These are phyloP conservation scores for Struthio camelus DNA, from an alignment of 2,113 vertebrate genomes.

Conservation along the genomic window DNA sequence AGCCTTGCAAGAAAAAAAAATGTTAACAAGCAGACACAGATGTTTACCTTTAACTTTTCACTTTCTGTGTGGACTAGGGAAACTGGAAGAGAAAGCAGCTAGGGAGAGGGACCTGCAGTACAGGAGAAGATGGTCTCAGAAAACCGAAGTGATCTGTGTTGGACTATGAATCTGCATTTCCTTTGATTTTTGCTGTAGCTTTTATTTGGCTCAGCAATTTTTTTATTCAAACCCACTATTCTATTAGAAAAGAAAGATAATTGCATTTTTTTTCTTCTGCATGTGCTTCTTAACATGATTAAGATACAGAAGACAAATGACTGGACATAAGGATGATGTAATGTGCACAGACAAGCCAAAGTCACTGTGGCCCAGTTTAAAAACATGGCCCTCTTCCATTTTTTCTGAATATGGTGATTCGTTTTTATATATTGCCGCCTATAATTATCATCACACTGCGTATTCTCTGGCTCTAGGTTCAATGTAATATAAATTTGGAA, in stretches of 20 bases:
- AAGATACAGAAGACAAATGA: background rate
- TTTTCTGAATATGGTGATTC: constrained; percentile 19
- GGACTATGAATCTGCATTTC: background rate
- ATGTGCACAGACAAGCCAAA: background rate
- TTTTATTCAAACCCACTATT: background rate
- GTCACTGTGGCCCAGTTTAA: constrained; percentile 4
- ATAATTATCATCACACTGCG: background rate
- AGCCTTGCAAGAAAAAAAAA: constrained; percentile 14
- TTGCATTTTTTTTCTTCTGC: constrained; percentile 9
- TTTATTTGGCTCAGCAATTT: background rate
- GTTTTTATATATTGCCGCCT: constrained; percentile 17
- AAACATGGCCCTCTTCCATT: background rate
- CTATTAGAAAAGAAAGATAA: constrained; percentile 19
- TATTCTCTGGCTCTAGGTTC: constrained; percentile 28
- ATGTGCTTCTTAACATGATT: background rate
- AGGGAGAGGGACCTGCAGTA: background rate
- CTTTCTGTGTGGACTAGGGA: background rate
- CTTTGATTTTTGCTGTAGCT: constrained; percentile 14
- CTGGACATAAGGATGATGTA: background rate
- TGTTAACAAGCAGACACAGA: constrained; percentile 25
- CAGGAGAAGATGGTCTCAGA: background rate
- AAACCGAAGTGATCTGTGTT: background rate
- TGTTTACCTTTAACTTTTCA: constrained; percentile 33
- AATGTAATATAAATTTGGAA: constrained; percentile 34
- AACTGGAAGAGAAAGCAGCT: background rate